Evolutionary conservation across 1,140 invertebrate species (phyloP).

Genomic region (Helicoverpa armigera): DNA sequence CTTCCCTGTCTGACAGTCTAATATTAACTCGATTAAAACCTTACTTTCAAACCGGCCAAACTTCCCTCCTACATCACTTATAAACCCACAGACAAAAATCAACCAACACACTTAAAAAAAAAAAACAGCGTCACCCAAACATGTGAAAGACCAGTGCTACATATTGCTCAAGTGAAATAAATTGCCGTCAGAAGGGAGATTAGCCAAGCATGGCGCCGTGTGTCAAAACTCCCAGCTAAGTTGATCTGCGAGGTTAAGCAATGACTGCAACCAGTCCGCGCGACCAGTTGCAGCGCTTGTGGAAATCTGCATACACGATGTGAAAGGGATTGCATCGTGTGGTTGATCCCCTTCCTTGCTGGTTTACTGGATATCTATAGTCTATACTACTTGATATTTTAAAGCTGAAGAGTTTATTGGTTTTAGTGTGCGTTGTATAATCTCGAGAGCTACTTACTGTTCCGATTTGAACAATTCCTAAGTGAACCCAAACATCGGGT

Average conservation of each 20-base stretch:
- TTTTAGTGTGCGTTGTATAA: too few relatives aligned
- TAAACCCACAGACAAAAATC: neutral
- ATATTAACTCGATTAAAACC: too few relatives aligned
- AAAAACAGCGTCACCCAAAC: neutral
- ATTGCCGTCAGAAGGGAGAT: constrained; percentile 31
- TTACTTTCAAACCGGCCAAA: too few relatives aligned
- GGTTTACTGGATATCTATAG: too few relatives aligned
- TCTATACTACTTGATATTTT: too few relatives aligned
- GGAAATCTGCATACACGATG: constrained; percentile 29
- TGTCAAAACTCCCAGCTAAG: constrained; percentile 41
- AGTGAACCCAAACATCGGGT: too few relatives aligned
- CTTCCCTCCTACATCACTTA: too few relatives aligned
- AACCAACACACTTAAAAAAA: neutral
- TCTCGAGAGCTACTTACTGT: too few relatives aligned
- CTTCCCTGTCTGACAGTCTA: too few relatives aligned
- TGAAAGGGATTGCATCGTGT: constrained; percentile 12
- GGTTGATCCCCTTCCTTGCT: too few relatives aligned
- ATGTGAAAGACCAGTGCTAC: constrained; percentile 1
- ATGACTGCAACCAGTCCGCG: constrained; percentile 7
- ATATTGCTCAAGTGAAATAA: constrained; percentile 23
- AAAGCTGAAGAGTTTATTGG: too few relatives aligned
- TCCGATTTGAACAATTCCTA: too few relatives aligned
- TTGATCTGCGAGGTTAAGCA: constrained; percentile 37
- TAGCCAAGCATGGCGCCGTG: constrained; percentile 36
- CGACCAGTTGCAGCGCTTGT: constrained; percentile 28